Evolutionary conservation across 2,113 vertebrate species (phyloP), one percentile per base, ranked within the genome.

Genomic region (Gymnobelideus leadbeateri): DNA sequence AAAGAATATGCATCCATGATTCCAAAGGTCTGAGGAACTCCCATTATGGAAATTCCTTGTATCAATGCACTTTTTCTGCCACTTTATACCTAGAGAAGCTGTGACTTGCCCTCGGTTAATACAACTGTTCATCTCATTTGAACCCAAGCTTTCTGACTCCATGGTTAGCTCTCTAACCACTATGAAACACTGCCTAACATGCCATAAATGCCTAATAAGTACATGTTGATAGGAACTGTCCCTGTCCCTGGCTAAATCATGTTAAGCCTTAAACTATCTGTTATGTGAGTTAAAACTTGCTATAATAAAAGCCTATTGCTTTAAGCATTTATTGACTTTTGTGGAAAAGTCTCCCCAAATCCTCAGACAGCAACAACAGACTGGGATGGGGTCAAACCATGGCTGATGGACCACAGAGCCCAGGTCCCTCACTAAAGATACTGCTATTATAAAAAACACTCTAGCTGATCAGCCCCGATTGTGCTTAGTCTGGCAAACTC

Each of bases 31-130:
- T 84, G n/a, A 23, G 19, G 68, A n/a, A 43, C 19, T 43, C 7
- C 68, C 68, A 84, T 8, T 84, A 16, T 84, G n/a, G n/a, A 84
- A 84, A 84, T 84, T 84, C n/a, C 68, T 84, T 84, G n/a, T 84
- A 84, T 19, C 68, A 84, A 43, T 84, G 68, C n/a, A 43, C 19
- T 14, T 23, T 6, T 84, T 84, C 37, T 84, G 50, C 89, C 93
- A 91, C 91, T 92, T 94, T 52, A 94, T 3, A 97, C 89, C 92
- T 43, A 94, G 68, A 96, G 84, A 93, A 14, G 61, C 91, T 52
- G 89, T 68, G 89, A 95, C 53, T 89, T 92, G 37, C 21, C 91
- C 52, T 90, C 0, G 90, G 89, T 93, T 90, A 77, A 94, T n/a
- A 94, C 21, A 94, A 93, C 84, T 50, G 47, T 43, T 84, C 23